Evolutionary conservation across 2,113 vertebrate genomes (phyloP).

Genomic region (Toxostoma redivivum): DNA sequence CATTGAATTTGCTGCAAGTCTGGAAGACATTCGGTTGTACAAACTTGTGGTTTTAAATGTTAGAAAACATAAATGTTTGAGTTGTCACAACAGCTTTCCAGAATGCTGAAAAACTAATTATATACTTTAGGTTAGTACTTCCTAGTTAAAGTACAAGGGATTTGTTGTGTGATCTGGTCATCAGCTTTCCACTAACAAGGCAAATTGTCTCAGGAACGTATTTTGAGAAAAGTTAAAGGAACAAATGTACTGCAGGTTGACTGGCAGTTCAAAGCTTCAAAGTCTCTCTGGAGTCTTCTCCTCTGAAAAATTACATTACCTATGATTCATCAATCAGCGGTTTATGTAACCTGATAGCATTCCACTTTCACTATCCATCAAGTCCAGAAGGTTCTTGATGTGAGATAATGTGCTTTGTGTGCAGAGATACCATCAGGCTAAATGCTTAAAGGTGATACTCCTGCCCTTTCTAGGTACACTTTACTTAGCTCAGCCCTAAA

Average conservation of each 20-base stretch:
- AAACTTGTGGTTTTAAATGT: neutral
- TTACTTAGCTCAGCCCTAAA: neutral
- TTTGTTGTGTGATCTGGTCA: neutral
- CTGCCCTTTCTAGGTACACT: neutral
- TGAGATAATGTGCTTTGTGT: neutral
- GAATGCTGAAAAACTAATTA: neutral
- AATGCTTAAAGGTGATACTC: neutral
- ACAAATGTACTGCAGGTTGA: conserved; percentile 15
- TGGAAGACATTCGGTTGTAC: neutral
- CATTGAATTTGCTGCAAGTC: neutral
- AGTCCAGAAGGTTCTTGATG: neutral
- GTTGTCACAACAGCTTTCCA: neutral
- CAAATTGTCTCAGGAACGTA: neutral
- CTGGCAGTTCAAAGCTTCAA: conserved; percentile 41
- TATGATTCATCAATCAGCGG: conserved; percentile 58
- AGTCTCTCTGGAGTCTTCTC: conserved; percentile 25
- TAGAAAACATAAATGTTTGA: neutral
- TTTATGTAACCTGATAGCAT: conserved; percentile 53
- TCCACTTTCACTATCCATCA: conserved; percentile 9
- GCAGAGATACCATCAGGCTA: neutral
- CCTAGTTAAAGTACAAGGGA: neutral
- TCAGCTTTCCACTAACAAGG: neutral
- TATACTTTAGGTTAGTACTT: neutral
- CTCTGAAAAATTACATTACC: conserved; percentile 18
- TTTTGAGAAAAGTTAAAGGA: neutral